Conservation (phyloP, 2,888 invertebrate species). For the Netelia inedita region DNA sequence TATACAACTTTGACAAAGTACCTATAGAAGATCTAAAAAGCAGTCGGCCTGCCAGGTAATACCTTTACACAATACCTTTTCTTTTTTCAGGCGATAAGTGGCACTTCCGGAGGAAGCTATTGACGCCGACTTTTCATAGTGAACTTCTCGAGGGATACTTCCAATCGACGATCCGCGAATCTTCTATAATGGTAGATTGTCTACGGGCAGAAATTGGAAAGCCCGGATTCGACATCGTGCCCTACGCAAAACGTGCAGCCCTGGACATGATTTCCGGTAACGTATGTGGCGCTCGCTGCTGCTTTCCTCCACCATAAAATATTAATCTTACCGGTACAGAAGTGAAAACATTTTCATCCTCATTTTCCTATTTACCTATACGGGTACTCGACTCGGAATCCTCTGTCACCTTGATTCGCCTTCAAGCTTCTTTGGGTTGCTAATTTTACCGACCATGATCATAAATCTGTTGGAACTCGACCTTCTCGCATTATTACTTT, state of each 20-base stretch:
- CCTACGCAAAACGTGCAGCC: constrained; percentile 81
- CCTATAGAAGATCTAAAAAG: too few relatives aligned
- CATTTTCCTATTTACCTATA: not conserved
- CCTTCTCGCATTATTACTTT: not conserved
- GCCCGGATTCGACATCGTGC: constrained; percentile 80
- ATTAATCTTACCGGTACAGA: not conserved
- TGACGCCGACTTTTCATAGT: constrained; percentile 83
- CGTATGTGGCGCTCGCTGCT: not conserved
- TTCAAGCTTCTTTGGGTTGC: constrained; percentile 27
- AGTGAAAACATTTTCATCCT: not conserved
- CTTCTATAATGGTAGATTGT: constrained; percentile 77
- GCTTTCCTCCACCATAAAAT: not conserved
- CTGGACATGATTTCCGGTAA: constrained; percentile 84
- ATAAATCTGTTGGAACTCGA: constrained; percentile 35
- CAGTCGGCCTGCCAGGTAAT: too few relatives aligned
- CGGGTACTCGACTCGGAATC: not conserved
- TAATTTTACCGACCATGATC: constrained; percentile 26
- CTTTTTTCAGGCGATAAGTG: constrained; percentile 78
- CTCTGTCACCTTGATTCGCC: constrained; percentile 9
- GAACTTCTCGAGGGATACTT: constrained; percentile 79
- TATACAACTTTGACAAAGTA: too few relatives aligned
- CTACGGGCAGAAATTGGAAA: constrained; percentile 78
- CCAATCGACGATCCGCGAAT: constrained; percentile 74
- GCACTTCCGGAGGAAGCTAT: constrained; percentile 81
- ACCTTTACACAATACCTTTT: constrained; percentile 1